phyloP scores from a whole-genome alignment of 1,140 invertebrate species.

The Atta colombica region DNA sequence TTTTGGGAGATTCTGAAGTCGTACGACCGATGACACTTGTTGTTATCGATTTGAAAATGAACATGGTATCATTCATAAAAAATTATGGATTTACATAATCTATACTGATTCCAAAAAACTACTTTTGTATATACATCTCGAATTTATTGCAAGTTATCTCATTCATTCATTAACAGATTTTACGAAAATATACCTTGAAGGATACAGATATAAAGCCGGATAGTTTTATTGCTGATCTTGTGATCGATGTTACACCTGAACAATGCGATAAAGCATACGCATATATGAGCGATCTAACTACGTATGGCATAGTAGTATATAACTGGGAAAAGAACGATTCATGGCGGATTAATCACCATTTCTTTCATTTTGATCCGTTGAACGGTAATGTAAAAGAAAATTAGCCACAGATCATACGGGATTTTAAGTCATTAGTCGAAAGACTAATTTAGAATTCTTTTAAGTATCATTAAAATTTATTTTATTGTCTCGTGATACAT shows the following conservation, averaged over 20 bases:
- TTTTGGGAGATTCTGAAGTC: conserved; percentile 88
- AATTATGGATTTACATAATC: not conserved
- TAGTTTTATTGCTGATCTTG: conserved; percentile 91
- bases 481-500: not conserved
- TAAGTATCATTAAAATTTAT: not conserved
- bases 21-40: conserved; percentile 89
- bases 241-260: conserved; percentile 90
- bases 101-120: conserved; percentile 5
- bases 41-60: conserved; percentile 91
- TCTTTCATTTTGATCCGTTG: conserved; percentile 93
- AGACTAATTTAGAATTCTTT: not conserved
- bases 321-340: conserved; percentile 91
- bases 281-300: conserved; percentile 92
- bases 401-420: not conserved
- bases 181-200: conserved; percentile 90
- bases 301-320: conserved; percentile 92
- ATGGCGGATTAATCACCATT: conserved; percentile 92
- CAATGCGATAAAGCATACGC: conserved; percentile 91
- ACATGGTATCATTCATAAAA: conserved; percentile 83
- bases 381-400: conserved; percentile 83
- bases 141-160: not conserved
- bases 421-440: not conserved
- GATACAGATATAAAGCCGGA: conserved; percentile 89
- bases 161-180: conserved; percentile 80
- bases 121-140: not conserved